phyloP scores from a whole-genome alignment of 1,140 invertebrate genomes.

The Bombus turneri region DNA sequence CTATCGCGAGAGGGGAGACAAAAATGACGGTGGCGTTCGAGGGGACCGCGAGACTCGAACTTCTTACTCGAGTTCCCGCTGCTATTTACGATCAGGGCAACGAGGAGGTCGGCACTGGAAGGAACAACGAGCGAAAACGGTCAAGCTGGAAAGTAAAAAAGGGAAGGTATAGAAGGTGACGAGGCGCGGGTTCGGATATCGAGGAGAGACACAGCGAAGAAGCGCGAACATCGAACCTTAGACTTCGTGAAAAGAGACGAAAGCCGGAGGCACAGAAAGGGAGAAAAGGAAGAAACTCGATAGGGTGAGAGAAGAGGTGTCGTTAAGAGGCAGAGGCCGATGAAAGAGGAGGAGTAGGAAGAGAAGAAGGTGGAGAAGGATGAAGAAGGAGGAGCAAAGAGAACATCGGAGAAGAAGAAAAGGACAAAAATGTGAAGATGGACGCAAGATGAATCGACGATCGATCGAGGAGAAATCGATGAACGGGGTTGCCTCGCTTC shows the following conservation, averaged over 20 bases:
- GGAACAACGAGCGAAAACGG: conserved; percentile 19
- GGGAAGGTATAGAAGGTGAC: conserved; percentile 24
- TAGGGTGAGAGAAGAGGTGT: conserved; percentile 13
- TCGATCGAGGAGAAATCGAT: conserved; percentile 39
- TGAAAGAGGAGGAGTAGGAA: not conserved
- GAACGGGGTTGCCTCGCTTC: conserved; percentile 28
- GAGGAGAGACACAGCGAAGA: conserved; percentile 22
- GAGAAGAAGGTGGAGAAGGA: no score
- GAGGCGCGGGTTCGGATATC: conserved; percentile 52
- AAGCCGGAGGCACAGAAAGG: no score
- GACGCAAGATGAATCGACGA: conserved; percentile 34
- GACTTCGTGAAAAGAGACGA: not conserved
- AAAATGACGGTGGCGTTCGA: conserved; percentile 53
- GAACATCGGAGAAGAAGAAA: not conserved
- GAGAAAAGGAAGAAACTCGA: not conserved
- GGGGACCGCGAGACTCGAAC: conserved; percentile 47
- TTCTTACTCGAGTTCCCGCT: conserved; percentile 65
- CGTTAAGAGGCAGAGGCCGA: not conserved
- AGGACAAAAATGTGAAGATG: conserved; percentile 12
- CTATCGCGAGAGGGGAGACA: conserved; percentile 24
- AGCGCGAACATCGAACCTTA: conserved; percentile 14
- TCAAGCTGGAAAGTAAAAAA: not conserved
- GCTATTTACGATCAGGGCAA: conserved; percentile 62
- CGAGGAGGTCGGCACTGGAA: not conserved
- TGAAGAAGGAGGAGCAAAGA: not conserved